Percentiles rank a stretch among this genome's conserved stretches.
phyloP scores from a whole-genome alignment of 2,797 vertebrate species.

The Rhincodon typus region DNA sequence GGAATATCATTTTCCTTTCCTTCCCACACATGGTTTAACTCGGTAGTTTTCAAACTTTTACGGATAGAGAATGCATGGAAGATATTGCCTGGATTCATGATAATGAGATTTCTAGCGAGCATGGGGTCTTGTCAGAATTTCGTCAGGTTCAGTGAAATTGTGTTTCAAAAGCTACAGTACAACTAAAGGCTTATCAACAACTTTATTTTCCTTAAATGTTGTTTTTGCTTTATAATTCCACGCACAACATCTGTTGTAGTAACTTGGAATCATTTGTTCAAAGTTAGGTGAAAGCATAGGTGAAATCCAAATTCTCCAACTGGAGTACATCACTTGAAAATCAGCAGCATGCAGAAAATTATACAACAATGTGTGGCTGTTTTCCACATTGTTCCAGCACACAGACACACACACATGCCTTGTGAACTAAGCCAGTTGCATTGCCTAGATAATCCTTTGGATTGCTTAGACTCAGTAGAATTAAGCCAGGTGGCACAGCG shows the following conservation, averaged over 20 bases:
- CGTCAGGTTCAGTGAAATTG: neutral
- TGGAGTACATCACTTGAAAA: neutral
- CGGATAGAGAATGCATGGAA: neutral
- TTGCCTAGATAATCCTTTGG: neutral
- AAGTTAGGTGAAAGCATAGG: neutral
- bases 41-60: neutral
- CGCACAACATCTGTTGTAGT: neutral
- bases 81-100: neutral
- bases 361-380: neutral
- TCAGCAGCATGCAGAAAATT: neutral
- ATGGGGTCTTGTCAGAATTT: neutral
- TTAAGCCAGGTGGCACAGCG: neutral
- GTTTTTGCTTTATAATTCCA: neutral
- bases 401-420: neutral
- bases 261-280: neutral
- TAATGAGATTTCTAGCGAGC: neutral
- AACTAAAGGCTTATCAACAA: neutral
- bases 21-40: neutral
- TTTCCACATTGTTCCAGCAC: neutral
- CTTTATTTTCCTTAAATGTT: neutral
- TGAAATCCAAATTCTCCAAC: constrained; percentile 17
- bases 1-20: neutral
- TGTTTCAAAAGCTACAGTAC: neutral
- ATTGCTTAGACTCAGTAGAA: neutral
- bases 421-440: neutral